A percentile compares a stretch with the other conserved stretches of the same genome.
These are phyloP conservation scores for Acrossocheilus fasciatus DNA, from an alignment of 2,797 vertebrate species.

Conservation along the genomic window DNA sequence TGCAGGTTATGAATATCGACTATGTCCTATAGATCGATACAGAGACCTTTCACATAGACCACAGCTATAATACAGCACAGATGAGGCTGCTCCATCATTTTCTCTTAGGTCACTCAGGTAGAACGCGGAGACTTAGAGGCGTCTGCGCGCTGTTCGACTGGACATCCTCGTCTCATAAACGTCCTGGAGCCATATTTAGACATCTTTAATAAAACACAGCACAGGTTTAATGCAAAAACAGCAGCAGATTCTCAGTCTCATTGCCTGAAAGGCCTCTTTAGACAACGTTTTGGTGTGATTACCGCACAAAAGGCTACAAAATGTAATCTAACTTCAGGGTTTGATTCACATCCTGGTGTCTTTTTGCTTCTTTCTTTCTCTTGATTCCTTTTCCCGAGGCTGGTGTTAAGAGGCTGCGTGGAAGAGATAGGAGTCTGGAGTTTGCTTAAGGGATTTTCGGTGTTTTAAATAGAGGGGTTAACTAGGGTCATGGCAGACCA, in stretches of 20 bases:
- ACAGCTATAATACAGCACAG: slow-evolving; percentile 33
- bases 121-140: slow-evolving; percentile 27
- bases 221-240: neutral
- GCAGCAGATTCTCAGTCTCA: neutral
- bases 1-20: slow-evolving; percentile 43
- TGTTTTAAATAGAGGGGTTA: slow-evolving; percentile 58
- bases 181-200: neutral
- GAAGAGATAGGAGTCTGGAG: slow-evolving; percentile 43
- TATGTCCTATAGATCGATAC: slow-evolving; percentile 54
- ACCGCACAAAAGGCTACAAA: neutral
- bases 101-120: slow-evolving; percentile 17
- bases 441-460: slow-evolving; percentile 55
- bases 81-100: slow-evolving; percentile 47
- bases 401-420: slow-evolving; percentile 19
- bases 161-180: neutral
- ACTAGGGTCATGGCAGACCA: slow-evolving; percentile 50
- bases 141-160: neutral
- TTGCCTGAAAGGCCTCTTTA: neutral
- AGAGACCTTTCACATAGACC: slow-evolving; percentile 54
- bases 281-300: slow-evolving; percentile 20
- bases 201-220: neutral
- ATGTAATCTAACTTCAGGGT: slow-evolving; percentile 34
- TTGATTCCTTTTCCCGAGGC: neutral
- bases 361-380: slow-evolving; percentile 9
- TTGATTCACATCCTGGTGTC: slow-evolving; percentile 17